Base-by-base conservation (phyloP, 2,888 invertebrate genomes). In the Spodoptera littoralis region DNA sequence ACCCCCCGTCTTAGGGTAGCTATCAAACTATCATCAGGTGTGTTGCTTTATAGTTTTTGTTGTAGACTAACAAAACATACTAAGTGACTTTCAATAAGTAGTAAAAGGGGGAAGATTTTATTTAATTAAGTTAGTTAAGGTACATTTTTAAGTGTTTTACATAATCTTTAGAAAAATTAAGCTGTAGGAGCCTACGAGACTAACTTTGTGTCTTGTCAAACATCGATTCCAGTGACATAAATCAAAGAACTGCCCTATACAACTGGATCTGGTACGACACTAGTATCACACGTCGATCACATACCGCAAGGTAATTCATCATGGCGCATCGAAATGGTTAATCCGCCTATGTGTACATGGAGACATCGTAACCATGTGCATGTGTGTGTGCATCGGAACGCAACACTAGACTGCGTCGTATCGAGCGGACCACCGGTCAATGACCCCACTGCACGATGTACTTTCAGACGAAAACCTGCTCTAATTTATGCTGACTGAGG, bases 401-500 rank as follows among this genome's bases (percentile, higher is more conserved):
- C 54, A 73, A 65, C 65, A 65, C 68, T 65, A 74, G 70, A 65
- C 76, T 80, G 73, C 68, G 70, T 70, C 62, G 70, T 76, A 77
- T 81, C 75, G 79, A 82, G 73, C 80, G 79, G 43, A 24, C 6
- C 6, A 44, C 36, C 41, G 76, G 77, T 58, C 80, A 60, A 50
- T 48, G 78, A 80, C 78, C 81, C 56, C 62, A 49, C 27, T 80
- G 80, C 77, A 77, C 65, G 64, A 9, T 36, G 64, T 67, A 70
- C 69, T 67, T 62, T 72, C 68, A 63, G 62, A 61, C 67, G 60
- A 65, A 65, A 76, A 57, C 44, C 27, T 71, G 79, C 57, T 73
- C 71, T 62, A 79, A 76, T 65, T 80, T 72, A 80, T 74, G 81
- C 74, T 74, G 80, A 80, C 65, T 67, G 54, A 36, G 24, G 58